Conservation (phyloP, 1,140 invertebrate species). For the Drosophila subobscura region DNA sequence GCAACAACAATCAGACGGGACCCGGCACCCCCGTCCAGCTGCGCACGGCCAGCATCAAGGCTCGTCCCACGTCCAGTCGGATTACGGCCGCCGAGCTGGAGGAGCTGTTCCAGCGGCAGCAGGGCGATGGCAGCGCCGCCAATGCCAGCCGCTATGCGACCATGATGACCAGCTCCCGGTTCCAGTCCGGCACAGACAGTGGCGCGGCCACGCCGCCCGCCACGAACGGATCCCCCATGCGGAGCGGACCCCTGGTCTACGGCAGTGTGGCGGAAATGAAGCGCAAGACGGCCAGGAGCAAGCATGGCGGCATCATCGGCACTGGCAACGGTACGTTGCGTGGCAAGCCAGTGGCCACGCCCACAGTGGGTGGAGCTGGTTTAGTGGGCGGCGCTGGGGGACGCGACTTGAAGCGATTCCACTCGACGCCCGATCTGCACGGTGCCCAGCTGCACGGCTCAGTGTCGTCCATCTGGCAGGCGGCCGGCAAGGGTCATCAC, state of each 20-base stretch:
- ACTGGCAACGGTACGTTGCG: constrained; percentile 68
- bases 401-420: constrained; percentile 90
- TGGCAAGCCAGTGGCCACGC: constrained; percentile 83
- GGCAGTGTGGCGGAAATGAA: constrained; percentile 98
- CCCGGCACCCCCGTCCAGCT: constrained; percentile 87
- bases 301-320: constrained; percentile 28
- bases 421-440: constrained; percentile 92
- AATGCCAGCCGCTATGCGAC: constrained; percentile 84
- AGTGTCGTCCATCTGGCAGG: constrained; percentile 80
- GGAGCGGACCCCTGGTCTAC: constrained; percentile 88
- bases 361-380: constrained; percentile 60
- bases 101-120: constrained; percentile 94
- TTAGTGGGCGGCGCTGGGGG: constrained; percentile 37
- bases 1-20: constrained; percentile 44
- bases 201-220: constrained; percentile 86
- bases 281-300: constrained; percentile 85
- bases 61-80: constrained; percentile 92
- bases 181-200: constrained; percentile 86
- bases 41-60: constrained; percentile 93
- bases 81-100: constrained; percentile 95
- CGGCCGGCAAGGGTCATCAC: constrained; percentile 86
- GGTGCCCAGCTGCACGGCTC: constrained; percentile 68
- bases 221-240: constrained; percentile 85
- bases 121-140: constrained; percentile 83
- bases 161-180: constrained; percentile 90